Evolutionary conservation across 2,888 invertebrate species (phyloP).

Genomic region (Yponomeuta malinellus): DNA sequence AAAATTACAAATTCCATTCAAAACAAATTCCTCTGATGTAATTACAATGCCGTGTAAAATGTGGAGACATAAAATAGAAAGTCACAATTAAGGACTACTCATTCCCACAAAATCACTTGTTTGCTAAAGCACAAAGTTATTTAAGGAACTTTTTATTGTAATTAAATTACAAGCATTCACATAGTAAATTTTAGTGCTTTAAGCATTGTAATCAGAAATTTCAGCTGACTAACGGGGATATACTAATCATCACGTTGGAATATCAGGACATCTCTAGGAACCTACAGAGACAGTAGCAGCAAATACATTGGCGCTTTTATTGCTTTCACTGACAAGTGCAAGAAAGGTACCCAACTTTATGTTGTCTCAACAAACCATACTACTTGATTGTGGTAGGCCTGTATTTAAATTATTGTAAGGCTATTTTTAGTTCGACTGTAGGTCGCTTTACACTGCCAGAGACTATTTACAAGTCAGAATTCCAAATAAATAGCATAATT

Average conservation of each 20-base stretch:
- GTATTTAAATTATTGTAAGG: neutral
- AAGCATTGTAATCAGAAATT: too few relatives aligned
- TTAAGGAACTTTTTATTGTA: too few relatives aligned
- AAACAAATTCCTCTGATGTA: neutral
- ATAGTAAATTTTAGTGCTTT: too few relatives aligned
- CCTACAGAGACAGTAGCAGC: too few relatives aligned
- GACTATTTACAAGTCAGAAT: neutral
- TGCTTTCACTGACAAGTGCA: too few relatives aligned
- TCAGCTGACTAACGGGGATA: too few relatives aligned
- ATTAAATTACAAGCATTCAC: too few relatives aligned
- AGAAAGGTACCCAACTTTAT: neutral
- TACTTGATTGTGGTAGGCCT: neutral
- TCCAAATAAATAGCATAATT: neutral
- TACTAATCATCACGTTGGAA: too few relatives aligned
- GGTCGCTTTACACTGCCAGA: neutral
- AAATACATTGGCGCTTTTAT: too few relatives aligned
- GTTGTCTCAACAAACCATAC: neutral
- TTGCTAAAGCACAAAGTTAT: neutral
- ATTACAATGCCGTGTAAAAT: neutral
- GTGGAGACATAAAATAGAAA: neutral
- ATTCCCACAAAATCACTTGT: neutral
- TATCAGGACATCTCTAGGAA: too few relatives aligned
- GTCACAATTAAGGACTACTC: too few relatives aligned
- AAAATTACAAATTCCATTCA: neutral
- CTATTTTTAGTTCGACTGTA: neutral